These are phyloP conservation scores for Phoeniculus purpureus DNA, from an alignment of 2,797 vertebrate genomes.

Conservation along the genomic window DNA sequence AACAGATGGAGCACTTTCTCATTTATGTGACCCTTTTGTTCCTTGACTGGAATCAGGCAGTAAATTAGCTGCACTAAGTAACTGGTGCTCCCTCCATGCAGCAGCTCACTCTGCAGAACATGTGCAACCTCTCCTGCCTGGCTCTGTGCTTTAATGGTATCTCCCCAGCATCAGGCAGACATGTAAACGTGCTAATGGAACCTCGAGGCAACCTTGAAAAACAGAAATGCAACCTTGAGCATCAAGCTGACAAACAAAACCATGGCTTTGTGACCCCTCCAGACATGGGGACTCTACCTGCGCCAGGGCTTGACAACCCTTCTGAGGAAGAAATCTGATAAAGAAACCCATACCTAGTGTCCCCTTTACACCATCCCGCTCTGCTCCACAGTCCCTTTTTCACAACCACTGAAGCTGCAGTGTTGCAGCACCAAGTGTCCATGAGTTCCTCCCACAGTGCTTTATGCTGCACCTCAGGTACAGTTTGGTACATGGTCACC, in stretches of 20 bases:
- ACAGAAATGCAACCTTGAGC: not conserved
- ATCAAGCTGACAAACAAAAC: not conserved
- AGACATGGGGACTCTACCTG: not conserved
- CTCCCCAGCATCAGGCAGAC: not conserved
- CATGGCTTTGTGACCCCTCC: too few species aligned
- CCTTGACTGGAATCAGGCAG: conserved; percentile 7
- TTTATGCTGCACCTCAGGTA: too few species aligned
- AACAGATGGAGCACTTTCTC: conserved; percentile 46
- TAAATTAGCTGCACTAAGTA: conserved; percentile 19
- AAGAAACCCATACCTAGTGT: not conserved
- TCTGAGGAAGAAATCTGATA: not conserved
- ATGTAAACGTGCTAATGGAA: not conserved
- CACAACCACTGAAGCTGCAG: not conserved
- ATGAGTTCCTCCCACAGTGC: too few species aligned
- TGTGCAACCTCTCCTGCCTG: conserved; percentile 12
- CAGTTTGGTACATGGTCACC: fast-evolving
- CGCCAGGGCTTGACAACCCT: not conserved
- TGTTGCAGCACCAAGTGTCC: fast-evolving
- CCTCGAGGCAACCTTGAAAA: not conserved
- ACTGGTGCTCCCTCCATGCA: not conserved
- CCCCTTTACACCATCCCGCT: not conserved
- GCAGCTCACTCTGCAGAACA: not conserved
- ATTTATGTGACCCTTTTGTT: conserved; percentile 28
- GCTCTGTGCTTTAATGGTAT: not conserved
- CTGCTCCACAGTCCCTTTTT: not conserved